phyloP scores from a whole-genome alignment of 2,888 invertebrate genomes.

The Clepsis dumicolana region DNA sequence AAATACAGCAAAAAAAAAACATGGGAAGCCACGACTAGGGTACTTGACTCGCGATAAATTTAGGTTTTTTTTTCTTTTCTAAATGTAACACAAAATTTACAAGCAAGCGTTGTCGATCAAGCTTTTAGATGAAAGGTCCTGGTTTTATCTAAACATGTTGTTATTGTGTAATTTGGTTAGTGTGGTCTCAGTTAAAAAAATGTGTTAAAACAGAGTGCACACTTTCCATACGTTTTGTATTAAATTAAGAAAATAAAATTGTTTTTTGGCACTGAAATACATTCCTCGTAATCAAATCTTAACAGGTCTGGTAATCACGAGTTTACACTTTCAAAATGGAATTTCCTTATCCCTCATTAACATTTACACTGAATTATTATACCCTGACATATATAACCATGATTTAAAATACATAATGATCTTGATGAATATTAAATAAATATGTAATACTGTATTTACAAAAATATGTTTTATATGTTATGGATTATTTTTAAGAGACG shows the following conservation, averaged over 20 bases:
- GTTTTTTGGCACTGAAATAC: constrained; percentile 42
- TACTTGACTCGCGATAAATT: background rate
- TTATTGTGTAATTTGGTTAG: constrained; percentile 16
- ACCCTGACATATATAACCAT: constrained; percentile 65
- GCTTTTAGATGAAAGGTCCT: too few relatives aligned
- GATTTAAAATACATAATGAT: constrained; percentile 58
- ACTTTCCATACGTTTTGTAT: constrained; percentile 12
- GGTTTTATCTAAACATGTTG: too few relatives aligned
- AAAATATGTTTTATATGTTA: constrained; percentile 63
- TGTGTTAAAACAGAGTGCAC: constrained; percentile 16
- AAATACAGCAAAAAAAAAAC: background rate
- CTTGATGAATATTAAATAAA: constrained; percentile 63
- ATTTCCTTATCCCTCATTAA: constrained; percentile 20
- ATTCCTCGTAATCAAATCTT: constrained; percentile 13
- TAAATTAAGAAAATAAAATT: constrained; percentile 25
- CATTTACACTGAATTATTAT: constrained; percentile 46
- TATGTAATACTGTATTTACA: constrained; percentile 73
- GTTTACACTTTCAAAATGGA: constrained; percentile 34
- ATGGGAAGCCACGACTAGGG: background rate
- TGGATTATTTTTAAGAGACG: constrained; percentile 52
- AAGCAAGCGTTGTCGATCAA: background rate
- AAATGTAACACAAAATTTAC: too few relatives aligned
- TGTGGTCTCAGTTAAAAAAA: constrained; percentile 23
- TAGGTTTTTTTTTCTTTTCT: background rate
- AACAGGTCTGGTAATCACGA: constrained; percentile 19